Base-by-base conservation (phyloP, 2,888 invertebrate species). In the Acronicta aceris region DNA sequence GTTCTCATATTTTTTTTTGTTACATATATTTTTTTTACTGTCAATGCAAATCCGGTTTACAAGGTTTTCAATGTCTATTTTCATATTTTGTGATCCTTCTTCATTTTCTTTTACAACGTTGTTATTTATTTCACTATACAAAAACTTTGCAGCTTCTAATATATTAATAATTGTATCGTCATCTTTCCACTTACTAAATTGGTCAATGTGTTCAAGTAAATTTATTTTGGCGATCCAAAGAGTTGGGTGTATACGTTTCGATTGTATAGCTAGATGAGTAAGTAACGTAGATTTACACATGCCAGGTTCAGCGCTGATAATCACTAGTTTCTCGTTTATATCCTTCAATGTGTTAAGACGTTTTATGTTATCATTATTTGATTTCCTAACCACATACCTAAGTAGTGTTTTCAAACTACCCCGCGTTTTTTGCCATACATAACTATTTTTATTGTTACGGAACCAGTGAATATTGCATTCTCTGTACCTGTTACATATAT, bases 261-360 rank as follows among this genome's bases (percentile, higher is more conserved):
- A 69, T 48, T 65, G 51, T 8, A 67, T 40, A 12, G 69, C 59
- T 46, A 76, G 57, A 47, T 72, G 62, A 12, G 56, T 66, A 8
- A 74, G 17, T 10, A 76, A 52, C 5, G 68, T 66, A 17, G 76
- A 74, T 66, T 76, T 76, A 6, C 76, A 74, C 70, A 74, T 76
- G 12, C 76, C 76, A 12, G 76, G 60, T 9, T 52, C 68, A 21
- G 60, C 70, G n/a, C 47, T 65, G 13, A 76, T 55, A 30, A 76
- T 49, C 0, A 76, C 65, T 16, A 59, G 25, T 52, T 59, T 66
- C 13, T 76, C 70, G 2, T 65, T 10, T 46, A 60, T 57, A 43
- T 61, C 62, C 12, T 54, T 63, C 12, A 65, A 21, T 6, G 56
- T 53, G 7, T 33, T 58, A 5, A 47, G 48, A 12, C 5, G 21